Percentiles rank a stretch among this genome's conserved stretches.
phyloP scores from a whole-genome alignment of 2,888 invertebrate species.

The Cephonodes hylas region DNA sequence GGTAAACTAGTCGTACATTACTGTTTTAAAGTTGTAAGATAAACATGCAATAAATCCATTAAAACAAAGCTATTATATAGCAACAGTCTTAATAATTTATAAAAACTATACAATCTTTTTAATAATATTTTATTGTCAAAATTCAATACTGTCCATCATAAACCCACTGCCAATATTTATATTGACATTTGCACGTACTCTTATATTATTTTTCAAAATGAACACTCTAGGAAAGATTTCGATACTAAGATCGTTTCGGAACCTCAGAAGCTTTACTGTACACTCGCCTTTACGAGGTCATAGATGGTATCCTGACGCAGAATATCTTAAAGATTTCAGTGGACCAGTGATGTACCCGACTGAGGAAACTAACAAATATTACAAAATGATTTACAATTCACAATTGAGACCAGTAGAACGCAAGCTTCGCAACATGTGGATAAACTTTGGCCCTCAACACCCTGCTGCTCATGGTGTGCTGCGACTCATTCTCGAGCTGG shows the following conservation, averaged over 20 bases:
- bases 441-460: constrained; percentile 95
- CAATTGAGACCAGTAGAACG: constrained; percentile 76
- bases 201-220: not conserved
- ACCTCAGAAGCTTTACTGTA: constrained; percentile 34
- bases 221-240: not conserved
- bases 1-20: too few species aligned
- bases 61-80: too few species aligned
- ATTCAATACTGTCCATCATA: not conserved
- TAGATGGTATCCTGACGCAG: constrained; percentile 85
- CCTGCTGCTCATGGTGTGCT: constrained; percentile 96
- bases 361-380: constrained; percentile 59
- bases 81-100: too few species aligned
- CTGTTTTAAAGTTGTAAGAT: too few species aligned
- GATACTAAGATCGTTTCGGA: not conserved
- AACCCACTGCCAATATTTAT: not conserved
- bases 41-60: too few species aligned
- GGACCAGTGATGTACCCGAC: constrained; percentile 82
- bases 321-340: constrained; percentile 78
- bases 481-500: constrained; percentile 88
- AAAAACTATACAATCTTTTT: too few species aligned
- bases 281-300: constrained; percentile 35
- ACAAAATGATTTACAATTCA: constrained; percentile 55
- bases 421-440: constrained; percentile 82
- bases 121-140: too few species aligned
- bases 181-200: not conserved